Evolutionary conservation across 2,797 vertebrate species (phyloP).

Genomic region (Thalassophryne amazonica): DNA sequence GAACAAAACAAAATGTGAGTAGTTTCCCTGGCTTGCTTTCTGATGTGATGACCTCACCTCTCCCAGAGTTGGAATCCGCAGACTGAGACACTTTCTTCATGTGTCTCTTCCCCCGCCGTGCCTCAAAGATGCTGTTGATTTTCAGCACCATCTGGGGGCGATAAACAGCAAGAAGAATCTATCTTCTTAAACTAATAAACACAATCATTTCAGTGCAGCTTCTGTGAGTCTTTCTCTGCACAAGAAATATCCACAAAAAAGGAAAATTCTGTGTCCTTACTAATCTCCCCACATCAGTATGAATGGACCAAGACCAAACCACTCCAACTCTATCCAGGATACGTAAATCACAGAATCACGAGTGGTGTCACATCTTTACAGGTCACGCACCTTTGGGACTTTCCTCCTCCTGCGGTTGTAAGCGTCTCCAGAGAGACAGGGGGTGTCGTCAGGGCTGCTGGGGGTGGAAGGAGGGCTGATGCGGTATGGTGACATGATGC

Average conservation of each 20-base stretch:
- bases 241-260: constrained; percentile 44
- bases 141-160: constrained; percentile 89
- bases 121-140: constrained; percentile 94
- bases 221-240: constrained; percentile 14
- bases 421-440: constrained; percentile 89
- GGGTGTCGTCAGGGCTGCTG: constrained; percentile 95
- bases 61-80: constrained; percentile 89
- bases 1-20: background rate
- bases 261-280: constrained; percentile 13
- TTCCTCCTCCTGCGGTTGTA: constrained; percentile 91
- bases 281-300: constrained; percentile 25
- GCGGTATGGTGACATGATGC: constrained; percentile 84
- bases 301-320: constrained; percentile 21
- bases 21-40: background rate
- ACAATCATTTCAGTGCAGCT: constrained; percentile 10
- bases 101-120: constrained; percentile 90
- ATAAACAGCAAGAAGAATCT: constrained; percentile 25
- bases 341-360: constrained; percentile 43
- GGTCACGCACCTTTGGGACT: constrained; percentile 88
- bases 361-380: constrained; percentile 1
- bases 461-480: constrained; percentile 94
- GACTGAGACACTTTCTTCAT: constrained; percentile 94
- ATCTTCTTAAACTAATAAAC: constrained; percentile 25
- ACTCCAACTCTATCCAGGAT: background rate
- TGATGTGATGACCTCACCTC: constrained; percentile 79